Evolutionary conservation across 2,888 invertebrate genomes (phyloP), one percentile per base, ranked within the genome.

Genomic region (Sturmia bella): DNA sequence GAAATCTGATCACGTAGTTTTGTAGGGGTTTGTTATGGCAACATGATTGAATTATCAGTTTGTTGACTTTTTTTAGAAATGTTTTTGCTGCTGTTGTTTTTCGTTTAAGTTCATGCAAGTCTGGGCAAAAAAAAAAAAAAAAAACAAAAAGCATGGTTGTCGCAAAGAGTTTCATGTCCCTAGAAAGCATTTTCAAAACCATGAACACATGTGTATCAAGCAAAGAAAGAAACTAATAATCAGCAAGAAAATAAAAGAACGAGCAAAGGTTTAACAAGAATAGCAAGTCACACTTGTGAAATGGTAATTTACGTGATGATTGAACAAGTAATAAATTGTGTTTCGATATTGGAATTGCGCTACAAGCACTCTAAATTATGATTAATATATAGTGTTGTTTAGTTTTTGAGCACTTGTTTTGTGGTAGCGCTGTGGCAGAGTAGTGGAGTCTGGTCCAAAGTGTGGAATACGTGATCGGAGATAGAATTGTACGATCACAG

Each of bases 41-140:
- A 86, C 87, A 87, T 86, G 88, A 88, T 88, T 88, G 88, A 88
- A 87, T 88, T 88, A 88, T 88, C 88, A 88, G 88, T 88, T 88
- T 88, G 88, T 88, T 88, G 88, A 88, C 87, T 87, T 85, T 86
- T 79, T 84, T 79, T 54, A 17, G 1, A n/a, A 54, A 52, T 41
- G 21, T 79, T 86, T 84, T 41, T 43, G 27, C 37, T 64, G 73
- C 37, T 52, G 24, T 19, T 52, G 41, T 37, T 43, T 68, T 37
- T 37, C 12, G 32, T 37, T 64, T 56, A 56, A 45, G 73, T 43
- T 73, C n/a, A 12, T 24, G 9, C 1, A 61, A 61, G 72, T 24
- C 12, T 41, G 21, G 15, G 3, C 15, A 7, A 39, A 21, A 37
- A 57, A n/a, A 61, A 3, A 15, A 3, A 43, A n/a, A 24, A 39